Conservation (phyloP, 2,113 vertebrate species). For the Microcebus jonahi region DNA sequence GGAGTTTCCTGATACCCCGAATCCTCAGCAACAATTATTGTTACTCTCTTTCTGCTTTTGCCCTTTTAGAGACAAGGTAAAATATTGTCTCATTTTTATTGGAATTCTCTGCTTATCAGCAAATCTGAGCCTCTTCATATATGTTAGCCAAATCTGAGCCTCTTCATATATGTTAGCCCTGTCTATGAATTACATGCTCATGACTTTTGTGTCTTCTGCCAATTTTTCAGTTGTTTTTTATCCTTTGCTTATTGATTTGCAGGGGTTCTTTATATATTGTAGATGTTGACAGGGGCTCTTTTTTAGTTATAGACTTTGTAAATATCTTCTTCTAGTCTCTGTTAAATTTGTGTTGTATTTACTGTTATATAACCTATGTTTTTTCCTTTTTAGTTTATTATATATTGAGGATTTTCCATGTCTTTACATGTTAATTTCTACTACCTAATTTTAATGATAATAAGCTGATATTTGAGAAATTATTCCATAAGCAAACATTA, state of each 20-base stretch:
- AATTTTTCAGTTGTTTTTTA: background rate
- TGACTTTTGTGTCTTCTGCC: background rate
- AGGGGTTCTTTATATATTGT: background rate
- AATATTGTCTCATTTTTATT: background rate
- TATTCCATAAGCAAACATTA: background rate
- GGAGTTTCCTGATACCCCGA: background rate
- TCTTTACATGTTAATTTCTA: background rate
- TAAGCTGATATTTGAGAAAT: background rate
- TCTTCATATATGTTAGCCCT: background rate
- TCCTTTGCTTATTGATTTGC: background rate
- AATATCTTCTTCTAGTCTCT: background rate
- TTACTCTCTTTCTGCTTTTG: background rate
- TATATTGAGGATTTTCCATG: background rate
- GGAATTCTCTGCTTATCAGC: background rate
- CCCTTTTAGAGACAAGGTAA: background rate
- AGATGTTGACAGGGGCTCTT: background rate
- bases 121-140: background rate
- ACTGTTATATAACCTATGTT: background rate
- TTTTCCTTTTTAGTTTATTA: background rate
- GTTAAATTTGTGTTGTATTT: background rate
- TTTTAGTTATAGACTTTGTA: background rate
- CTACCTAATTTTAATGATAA: background rate
- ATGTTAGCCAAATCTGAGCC: background rate
- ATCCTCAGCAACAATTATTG: background rate
- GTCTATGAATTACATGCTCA: background rate